These are phyloP conservation scores for Elachura formosa DNA, from an alignment of 2,113 vertebrate species.

Conservation along the genomic window DNA sequence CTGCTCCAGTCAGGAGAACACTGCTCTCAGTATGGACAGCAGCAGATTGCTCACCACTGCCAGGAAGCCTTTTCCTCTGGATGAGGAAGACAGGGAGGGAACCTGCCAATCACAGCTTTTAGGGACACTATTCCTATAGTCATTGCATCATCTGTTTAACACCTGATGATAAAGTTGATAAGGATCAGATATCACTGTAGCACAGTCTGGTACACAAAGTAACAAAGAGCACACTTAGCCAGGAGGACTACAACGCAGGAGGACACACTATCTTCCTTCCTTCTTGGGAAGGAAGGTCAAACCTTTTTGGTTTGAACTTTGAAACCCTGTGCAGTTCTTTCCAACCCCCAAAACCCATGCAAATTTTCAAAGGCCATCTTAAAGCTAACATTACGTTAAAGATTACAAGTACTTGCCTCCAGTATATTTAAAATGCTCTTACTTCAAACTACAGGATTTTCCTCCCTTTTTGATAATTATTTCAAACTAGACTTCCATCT, in stretches of 20 bases:
- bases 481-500: background rate
- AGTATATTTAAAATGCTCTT: background rate
- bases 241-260: background rate
- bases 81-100: background rate
- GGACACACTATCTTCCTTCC: rapidly evolving
- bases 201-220: background rate
- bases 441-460: background rate
- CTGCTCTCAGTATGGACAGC: background rate
- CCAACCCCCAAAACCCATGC: background rate
- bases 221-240: background rate
- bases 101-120: background rate
- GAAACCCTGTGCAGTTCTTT: background rate
- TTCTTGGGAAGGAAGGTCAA: background rate
- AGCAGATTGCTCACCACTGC: background rate
- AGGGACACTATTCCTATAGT: background rate
- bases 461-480: background rate
- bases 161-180: rapidly evolving
- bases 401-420: background rate
- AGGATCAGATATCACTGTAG: background rate
- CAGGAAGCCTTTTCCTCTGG: background rate
- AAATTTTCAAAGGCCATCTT: background rate
- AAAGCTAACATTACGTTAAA: background rate
- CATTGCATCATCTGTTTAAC: background rate
- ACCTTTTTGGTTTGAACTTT: background rate
- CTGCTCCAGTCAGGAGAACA: background rate